Evolutionary conservation across 2,888 invertebrate genomes (phyloP), one percentile per base, ranked within the genome.

Genomic region (Microchrysa polita): DNA sequence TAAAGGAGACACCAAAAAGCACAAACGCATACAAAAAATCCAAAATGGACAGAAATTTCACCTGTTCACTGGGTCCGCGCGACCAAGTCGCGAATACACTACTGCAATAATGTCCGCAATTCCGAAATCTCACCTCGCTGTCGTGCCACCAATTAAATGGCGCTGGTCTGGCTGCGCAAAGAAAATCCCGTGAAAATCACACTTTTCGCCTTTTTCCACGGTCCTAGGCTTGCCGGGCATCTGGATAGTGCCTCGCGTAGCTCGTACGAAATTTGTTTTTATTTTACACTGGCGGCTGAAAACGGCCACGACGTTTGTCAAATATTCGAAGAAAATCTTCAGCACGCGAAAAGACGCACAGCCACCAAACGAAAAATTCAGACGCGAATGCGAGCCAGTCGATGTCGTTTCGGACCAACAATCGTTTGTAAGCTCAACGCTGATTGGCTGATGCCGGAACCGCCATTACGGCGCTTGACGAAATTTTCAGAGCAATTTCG

Each of bases 391-490:
- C 72, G 67, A 74, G 72, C 61, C 63, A 74, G 72, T 74, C 57
- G 67, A 73, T 40, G 69, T 63, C 72, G 72, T 44, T 65, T 73
- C 63, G 73, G n/a, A 69, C 61, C 65, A 73, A 74, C 74, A 42
- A 87, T 86, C 87, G 87, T 16, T 87, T 87, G 84, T 87, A 88
- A 89, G 88, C 88, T 87, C 86, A 86, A 85, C 86, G 89, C 88
- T 87, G 87, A 92, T 92, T 92, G 92, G 92, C 87, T 87, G 87
- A 87, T 86, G 83, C 82, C 78, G 82, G 83, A 84, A 87, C 90
- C 90, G 91, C 91, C 91, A 92, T 92, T 76, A 72, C 74, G 65
- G 44, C 67, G 63, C 55, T 23, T 60, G 9, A 16, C 40, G n/a
- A 63, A 40, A 60, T 63, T 63, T 23, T 7, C 48, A 48, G 14